Base-by-base conservation (phyloP, 2,113 vertebrate genomes). In the Elephas maximus region DNA sequence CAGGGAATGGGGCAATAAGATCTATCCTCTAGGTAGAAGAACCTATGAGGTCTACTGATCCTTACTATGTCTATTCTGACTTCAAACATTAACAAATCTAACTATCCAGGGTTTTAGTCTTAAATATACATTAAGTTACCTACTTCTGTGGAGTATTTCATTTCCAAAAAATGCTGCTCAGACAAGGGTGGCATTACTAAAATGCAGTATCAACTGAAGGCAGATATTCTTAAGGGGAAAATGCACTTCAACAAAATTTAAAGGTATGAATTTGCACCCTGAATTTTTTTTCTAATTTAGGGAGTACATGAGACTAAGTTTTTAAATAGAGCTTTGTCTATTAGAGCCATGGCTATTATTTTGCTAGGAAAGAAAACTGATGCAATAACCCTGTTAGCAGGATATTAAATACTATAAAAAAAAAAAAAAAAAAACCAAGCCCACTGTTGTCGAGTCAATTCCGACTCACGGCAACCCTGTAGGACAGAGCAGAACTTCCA, bases 281-380 rank as follows among this genome's bases (percentile, higher is more conserved):
- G 60, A 86, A 81, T 24, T 44, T 83, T 88, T 90, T 84, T 94
- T 91, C 44, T 88, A 28, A 84, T 11, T 91, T 41, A 57, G 10
- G 48, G 14, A 85, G 4, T 80, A 0, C 15, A 89, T 57, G 44
- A 17, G 33, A 53, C 6, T 45, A 87, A 74, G 23, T 51, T 87
- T 82, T 90, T 15, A 53, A 15, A 37, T 62, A 93, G 9, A 20
- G 41, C 91, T 15, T 86, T 88, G 6, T 60, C 60, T 26, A 69
- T 45, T 91, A 88, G 28, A 95, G 83, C 30, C 86, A 74, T 41
- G 60, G 24, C 45, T 84, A 80, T 60, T 95, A 89, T 93, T 94
- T 89, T 93, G 26, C n/a, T 86, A 82, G 28, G 45, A 91, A 85
- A 97, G 78, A 96, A 95, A 95, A 94, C 0, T 94, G 48, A 94